Base-by-base conservation (phyloP, 2,888 invertebrate species). In the Sericinus montela region DNA sequence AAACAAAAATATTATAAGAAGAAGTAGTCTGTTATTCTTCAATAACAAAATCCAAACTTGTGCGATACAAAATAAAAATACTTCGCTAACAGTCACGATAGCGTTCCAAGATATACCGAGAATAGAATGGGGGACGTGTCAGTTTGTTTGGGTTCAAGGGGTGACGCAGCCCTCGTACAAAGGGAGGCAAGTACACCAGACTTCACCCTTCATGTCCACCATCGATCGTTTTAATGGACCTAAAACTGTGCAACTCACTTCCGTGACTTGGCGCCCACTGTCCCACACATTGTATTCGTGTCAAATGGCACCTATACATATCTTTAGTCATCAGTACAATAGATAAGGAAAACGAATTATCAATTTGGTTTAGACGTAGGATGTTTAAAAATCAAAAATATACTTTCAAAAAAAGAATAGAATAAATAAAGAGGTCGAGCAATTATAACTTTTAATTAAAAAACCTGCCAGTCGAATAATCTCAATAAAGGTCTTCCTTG, bases 181-280 rank as follows among this genome's bases (percentile, higher is more conserved):
- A 40, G 53, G 48, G 49, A 44, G 60, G 55, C 57, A 55, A 49
- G 51, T 68, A 63, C 61, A 67, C 69, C 78, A 79, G 76, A 77
- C 75, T 54, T 63, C 59, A 62, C 62, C 63, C 65, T 71, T 74
- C 69, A 63, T 67, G 60, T 62, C 63, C 2, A 60, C 60, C 64
- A 80, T 75, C 79, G 80, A 81, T 78, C 70, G 67, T 59, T 70
- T 53, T 72, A 72, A 76, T 75, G 67, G 68, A 75, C 69, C 69
- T 67, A 59, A 68, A 78, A 75, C 72, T 62, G 72, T 41, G 45
- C 45, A 45, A 41, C 37, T 41, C 41, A 50, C 37, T 37, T 28
- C 41, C 37, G 39, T 14, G 11, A 41, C 13, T 42, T 13, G 19
- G 25, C 3, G 25, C 9, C 34, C 13, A 39, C 19, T 39, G 34